Evolutionary conservation across 2,113 vertebrate species (phyloP).

Genomic region (Grammomys dolichurus): DNA sequence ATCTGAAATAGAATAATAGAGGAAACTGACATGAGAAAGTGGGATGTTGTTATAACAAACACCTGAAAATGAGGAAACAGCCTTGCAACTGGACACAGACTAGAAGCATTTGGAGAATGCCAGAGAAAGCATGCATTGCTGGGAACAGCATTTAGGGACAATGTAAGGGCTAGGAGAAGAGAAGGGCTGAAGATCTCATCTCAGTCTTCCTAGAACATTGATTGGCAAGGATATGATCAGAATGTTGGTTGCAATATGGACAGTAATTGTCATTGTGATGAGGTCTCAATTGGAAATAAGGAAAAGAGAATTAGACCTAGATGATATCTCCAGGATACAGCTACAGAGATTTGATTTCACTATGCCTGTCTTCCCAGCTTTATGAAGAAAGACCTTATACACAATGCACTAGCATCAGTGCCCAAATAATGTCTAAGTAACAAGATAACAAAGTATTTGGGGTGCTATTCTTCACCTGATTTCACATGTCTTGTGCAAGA

Average conservation of each 20-base stretch:
- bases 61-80: neutral
- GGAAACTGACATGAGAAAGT: neutral
- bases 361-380: neutral
- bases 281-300: neutral
- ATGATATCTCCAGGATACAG: neutral
- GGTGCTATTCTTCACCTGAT: no score
- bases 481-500: neutral
- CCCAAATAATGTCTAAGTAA: neutral
- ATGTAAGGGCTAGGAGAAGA: neutral
- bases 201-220: neutral
- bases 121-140: neutral
- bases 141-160: neutral
- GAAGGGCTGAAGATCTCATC: neutral
- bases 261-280: neutral
- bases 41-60: neutral
- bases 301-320: neutral
- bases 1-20: neutral
- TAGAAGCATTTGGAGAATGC: neutral
- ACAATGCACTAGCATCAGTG: neutral
- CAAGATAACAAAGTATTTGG: neutral
- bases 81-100: neutral
- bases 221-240: no score
- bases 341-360: neutral
- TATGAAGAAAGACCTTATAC: neutral
- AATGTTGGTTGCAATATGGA: neutral